These are phyloP conservation scores for Paramisgurnus dabryanus DNA, from an alignment of 2,113 vertebrate genomes.

Conservation along the genomic window DNA sequence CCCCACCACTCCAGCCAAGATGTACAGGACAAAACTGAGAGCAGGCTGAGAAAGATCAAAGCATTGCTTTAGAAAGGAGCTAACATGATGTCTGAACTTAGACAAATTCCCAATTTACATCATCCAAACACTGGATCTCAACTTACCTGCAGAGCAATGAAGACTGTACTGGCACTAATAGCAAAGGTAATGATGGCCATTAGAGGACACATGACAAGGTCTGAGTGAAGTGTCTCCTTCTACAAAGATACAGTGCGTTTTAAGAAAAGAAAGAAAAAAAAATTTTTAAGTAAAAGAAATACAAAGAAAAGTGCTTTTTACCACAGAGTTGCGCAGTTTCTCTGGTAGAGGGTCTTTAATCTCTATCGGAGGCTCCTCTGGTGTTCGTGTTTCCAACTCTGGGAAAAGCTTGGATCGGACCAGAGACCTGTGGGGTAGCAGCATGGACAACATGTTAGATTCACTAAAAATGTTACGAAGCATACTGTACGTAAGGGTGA, in stretches of 20 bases:
- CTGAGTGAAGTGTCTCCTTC: conserved; percentile 87
- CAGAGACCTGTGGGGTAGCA: conserved; percentile 75
- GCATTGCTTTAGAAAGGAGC: background rate
- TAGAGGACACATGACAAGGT: conserved; percentile 87
- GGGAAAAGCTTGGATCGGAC: conserved; percentile 84
- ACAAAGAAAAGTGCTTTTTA: conserved; percentile 57
- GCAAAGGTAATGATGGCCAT: conserved; percentile 89
- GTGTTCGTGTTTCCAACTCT: conserved; percentile 79
- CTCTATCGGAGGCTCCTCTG: conserved; percentile 82
- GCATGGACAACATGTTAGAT: background rate
- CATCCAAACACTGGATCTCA: background rate
- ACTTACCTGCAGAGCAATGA: conserved; percentile 87
- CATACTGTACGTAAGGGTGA: background rate
- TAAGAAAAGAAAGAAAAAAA: background rate
- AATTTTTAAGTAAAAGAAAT: conserved; percentile 2
- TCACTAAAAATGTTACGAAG: background rate
- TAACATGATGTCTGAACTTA: background rate
- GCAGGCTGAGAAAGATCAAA: conserved; percentile 74
- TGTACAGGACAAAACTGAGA: conserved; percentile 85
- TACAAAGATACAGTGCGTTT: conserved; percentile 54
- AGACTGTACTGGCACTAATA: conserved; percentile 91
- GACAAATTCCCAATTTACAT: too few species aligned
- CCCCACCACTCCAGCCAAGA: conserved; percentile 83
- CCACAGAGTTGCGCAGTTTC: conserved; percentile 86
- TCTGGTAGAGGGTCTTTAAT: conserved; percentile 88